Evolutionary conservation across 2,797 vertebrate genomes (phyloP).

Genomic region (Odontamblyopus lacepedii): DNA sequence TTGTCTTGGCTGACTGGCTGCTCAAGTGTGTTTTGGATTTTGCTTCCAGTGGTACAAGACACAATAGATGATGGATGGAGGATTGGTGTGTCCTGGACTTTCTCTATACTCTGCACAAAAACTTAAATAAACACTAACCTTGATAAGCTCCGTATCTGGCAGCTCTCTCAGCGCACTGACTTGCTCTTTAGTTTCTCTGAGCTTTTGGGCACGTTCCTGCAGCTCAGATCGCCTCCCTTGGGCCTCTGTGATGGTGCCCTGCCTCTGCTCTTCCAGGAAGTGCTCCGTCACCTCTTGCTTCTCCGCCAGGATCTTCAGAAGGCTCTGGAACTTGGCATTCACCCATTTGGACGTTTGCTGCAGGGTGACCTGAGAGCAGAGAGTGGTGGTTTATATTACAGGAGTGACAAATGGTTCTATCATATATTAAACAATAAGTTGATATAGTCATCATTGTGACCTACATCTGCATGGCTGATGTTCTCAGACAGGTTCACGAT

Average conservation of each 20-base stretch:
- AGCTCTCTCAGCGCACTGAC: slow-evolving; percentile 61
- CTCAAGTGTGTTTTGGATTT: too few species aligned
- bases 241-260: slow-evolving; percentile 53
- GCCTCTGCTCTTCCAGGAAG: slow-evolving; percentile 68
- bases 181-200: slow-evolving; percentile 64
- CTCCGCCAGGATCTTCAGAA: slow-evolving; percentile 72
- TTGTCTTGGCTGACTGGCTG: too few species aligned
- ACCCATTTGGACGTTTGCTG: slow-evolving; percentile 77
- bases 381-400: too few species aligned
- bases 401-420: too few species aligned
- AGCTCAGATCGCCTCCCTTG: slow-evolving; percentile 61
- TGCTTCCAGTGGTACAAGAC: too few species aligned
- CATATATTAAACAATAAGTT: too few species aligned
- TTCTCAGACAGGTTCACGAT: slow-evolving; percentile 70
- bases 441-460: too few species aligned
- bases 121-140: slow-evolving; percentile 55
- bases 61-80: too few species aligned
- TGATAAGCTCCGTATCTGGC: slow-evolving; percentile 72
- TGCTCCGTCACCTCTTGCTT: slow-evolving; percentile 70
- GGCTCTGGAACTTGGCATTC: slow-evolving; percentile 68
- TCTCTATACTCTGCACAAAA: too few species aligned
- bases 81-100: too few species aligned
- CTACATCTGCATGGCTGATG: slow-evolving; percentile 73
- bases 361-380: slow-evolving; percentile 67
- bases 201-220: slow-evolving; percentile 50